phyloP scores from a whole-genome alignment of 2,888 invertebrate genomes.

The Tuta absoluta region DNA sequence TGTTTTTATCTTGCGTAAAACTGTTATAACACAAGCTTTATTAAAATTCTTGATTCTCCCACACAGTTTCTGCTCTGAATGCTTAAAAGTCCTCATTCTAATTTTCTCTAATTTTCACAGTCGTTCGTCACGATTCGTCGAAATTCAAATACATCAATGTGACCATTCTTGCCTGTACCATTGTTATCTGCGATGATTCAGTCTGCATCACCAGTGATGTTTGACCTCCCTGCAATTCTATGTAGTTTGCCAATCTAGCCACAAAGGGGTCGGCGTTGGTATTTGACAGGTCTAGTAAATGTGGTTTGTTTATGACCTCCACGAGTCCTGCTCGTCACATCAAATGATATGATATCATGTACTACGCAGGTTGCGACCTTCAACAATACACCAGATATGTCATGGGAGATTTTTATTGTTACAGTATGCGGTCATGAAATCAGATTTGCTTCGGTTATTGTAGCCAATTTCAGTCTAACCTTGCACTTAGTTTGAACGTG shows the following conservation, averaged over 20 bases:
- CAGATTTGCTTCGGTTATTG: slow-evolving; percentile 53
- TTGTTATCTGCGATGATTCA: slow-evolving; percentile 60
- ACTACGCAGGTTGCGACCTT: slow-evolving; percentile 63
- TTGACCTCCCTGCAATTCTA: slow-evolving; percentile 45
- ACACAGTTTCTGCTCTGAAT: slow-evolving; percentile 14
- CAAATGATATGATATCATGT: slow-evolving; percentile 56
- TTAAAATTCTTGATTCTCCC: neutral
- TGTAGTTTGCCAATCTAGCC: slow-evolving; percentile 28
- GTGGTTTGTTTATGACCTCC: slow-evolving; percentile 51
- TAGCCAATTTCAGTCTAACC: slow-evolving; percentile 24
- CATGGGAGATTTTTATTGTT: slow-evolving; percentile 46
- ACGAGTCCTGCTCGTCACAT: slow-evolving; percentile 43
- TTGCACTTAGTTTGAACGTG: slow-evolving; percentile 21
- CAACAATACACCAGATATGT: slow-evolving; percentile 57
- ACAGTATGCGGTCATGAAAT: slow-evolving; percentile 46
- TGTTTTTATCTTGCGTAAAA: neutral
- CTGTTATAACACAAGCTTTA: neutral
- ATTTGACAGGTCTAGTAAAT: slow-evolving; percentile 39
- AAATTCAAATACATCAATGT: slow-evolving; percentile 39
- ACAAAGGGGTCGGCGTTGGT: slow-evolving; percentile 30
- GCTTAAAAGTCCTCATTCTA: slow-evolving; percentile 27
- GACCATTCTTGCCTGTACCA: slow-evolving; percentile 45
- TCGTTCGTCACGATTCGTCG: slow-evolving; percentile 54
- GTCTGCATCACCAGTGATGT: slow-evolving; percentile 45
- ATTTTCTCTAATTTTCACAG: slow-evolving; percentile 35